Evolutionary conservation across 2,113 vertebrate species (phyloP), one percentile per base, ranked within the genome.

Genomic region (Pterocles gutturalis): DNA sequence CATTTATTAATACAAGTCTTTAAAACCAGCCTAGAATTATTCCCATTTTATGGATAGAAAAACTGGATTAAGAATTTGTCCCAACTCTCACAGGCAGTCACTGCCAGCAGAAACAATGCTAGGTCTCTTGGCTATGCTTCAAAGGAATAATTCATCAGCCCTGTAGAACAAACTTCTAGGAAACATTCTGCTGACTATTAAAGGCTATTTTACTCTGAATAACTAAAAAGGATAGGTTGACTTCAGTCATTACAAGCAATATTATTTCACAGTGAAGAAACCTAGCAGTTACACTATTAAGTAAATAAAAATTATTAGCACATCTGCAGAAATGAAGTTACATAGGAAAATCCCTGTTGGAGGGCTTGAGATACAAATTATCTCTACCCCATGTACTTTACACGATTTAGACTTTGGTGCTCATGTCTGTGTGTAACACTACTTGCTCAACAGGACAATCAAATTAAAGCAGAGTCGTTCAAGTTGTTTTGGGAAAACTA

Each of bases 11-110:
- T 46, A 53, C n/a, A 90, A 91, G 20, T 29, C 81, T 54, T 91
- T 33, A 87, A 70, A 89, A 69, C 31, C 31, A 89, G 57, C 31
- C 70, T 48, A 87, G 65, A 87, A 94, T 71, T 45, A 76, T 57
- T 82, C 38, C 65, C 19, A 84, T 70, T 87, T 96, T 67, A 71
- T 25, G 38, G 70, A 81, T 62, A 84, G 89, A 85, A 94, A 95
- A 97, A 93, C 80, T 67, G 72, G 89, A 89, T 94, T 67, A 76
- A 93, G 77, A 72, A 64, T 72, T 87, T 53, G 49, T 79, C 58
- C 89, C 24, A 77, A 66, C 17, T 83, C 80, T 46, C 53, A 38
- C 33, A 67, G 48, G 24, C 55, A 92, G 55, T 8, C 83, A 73
- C 79, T 67, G 89, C 11, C 41, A 84, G 73, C 46, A 96, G 70